These are phyloP conservation scores for Psittacus erithacus DNA, from an alignment of 2,113 vertebrate species.

Conservation along the genomic window DNA sequence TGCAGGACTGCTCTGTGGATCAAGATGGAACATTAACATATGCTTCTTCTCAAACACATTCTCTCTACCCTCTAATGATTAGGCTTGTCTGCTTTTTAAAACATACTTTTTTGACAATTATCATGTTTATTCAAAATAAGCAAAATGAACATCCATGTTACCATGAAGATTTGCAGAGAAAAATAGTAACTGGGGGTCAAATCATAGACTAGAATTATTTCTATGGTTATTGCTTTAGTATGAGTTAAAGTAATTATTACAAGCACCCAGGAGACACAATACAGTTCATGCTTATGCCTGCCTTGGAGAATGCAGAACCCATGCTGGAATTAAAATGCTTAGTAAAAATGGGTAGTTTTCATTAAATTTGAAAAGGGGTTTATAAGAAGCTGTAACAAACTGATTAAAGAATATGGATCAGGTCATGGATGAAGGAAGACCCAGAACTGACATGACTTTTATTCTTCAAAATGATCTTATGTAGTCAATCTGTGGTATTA, in stretches of 20 bases:
- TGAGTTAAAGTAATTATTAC: neutral
- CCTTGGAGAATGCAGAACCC: neutral
- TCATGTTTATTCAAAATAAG: neutral
- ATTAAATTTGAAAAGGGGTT: constrained; percentile 32
- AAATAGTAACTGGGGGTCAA: constrained; percentile 11
- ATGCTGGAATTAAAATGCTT: neutral
- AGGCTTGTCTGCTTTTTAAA: neutral
- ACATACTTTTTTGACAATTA: neutral
- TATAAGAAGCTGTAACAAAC: neutral
- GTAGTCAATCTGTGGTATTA: neutral
- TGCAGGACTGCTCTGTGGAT: neutral
- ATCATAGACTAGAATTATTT: neutral
- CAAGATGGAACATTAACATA: neutral
- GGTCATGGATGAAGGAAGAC: neutral
- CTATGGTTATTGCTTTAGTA: neutral
- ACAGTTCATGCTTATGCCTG: neutral
- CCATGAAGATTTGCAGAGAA: neutral
- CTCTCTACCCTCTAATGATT: neutral
- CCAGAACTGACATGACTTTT: neutral
- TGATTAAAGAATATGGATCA: neutral
- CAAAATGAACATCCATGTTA: neutral
- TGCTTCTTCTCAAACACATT: neutral
- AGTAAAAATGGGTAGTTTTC: neutral
- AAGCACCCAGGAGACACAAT: neutral
- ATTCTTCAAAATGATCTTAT: neutral